Evolutionary conservation across 2,888 invertebrate genomes (phyloP).

Genomic region (Aphidius colemani): DNA sequence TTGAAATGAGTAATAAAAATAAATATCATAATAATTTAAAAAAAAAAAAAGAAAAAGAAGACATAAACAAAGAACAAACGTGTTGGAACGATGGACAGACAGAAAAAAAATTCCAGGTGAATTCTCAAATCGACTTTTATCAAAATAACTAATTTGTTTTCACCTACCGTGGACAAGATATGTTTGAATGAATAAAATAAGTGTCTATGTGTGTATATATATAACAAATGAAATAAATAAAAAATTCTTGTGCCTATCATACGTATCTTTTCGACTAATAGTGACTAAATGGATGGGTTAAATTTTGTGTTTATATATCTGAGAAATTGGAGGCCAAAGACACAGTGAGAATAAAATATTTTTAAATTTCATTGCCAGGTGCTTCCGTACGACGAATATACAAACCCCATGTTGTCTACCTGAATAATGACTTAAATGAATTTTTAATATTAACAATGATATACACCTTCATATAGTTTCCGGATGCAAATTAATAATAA

Average conservation of each 20-base stretch:
- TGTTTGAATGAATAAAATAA: background rate
- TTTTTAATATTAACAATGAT: constrained; percentile 55
- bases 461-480: constrained; percentile 35
- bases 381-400: constrained; percentile 37
- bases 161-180: constrained; percentile 10
- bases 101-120: constrained; percentile 22
- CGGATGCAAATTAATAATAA: constrained; percentile 23
- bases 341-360: background rate
- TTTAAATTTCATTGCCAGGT: constrained; percentile 37
- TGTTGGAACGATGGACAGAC: constrained; percentile 28
- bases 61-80: background rate
- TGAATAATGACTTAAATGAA: constrained; percentile 56
- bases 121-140: constrained; percentile 11
- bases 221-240: background rate
- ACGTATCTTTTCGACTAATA: constrained; percentile 28
- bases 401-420: constrained; percentile 38
- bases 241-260: constrained; percentile 8
- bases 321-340: constrained; percentile 20
- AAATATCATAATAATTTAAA: too few species aligned
- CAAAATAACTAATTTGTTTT: constrained; percentile 12
- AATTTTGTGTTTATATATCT: constrained; percentile 25
- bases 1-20: too few species aligned
- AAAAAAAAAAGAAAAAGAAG: too few species aligned
- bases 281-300: constrained; percentile 35
- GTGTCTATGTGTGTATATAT: too few species aligned